A percentile compares a stretch with the other conserved stretches of the same genome.
phyloP scores from a whole-genome alignment of 2,797 vertebrate species.

The Monodelphis domestica region DNA sequence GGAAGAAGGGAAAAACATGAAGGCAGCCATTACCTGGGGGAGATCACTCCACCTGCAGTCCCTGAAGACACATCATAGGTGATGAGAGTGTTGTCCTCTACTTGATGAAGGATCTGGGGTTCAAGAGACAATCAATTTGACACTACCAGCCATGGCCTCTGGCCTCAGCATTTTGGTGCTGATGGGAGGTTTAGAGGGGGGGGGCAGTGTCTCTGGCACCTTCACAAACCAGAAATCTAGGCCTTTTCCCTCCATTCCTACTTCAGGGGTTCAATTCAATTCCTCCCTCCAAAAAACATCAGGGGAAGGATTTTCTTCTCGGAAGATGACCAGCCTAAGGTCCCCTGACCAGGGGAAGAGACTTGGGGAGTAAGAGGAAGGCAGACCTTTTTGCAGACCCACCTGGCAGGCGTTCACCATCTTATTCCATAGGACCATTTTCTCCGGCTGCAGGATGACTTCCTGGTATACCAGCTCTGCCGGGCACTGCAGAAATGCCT shows the following conservation, averaged over 20 bases:
- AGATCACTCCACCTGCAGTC: conserved; percentile 94
- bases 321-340: not conserved
- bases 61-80: conserved; percentile 95
- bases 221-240: not conserved
- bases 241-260: not conserved
- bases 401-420: conserved; percentile 95
- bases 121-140: not conserved
- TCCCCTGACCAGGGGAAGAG: not conserved
- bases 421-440: conserved; percentile 97
- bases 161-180: not conserved
- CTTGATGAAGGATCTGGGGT: conserved; percentile 92
- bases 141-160: not conserved
- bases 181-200: not conserved
- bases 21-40: conserved; percentile 89
- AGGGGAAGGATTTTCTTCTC: not conserved
- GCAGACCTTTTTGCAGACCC: conserved; percentile 46
- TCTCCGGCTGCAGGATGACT: conserved; percentile 96
- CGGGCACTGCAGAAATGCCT: conserved; percentile 95
- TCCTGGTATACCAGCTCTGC: conserved; percentile 97
- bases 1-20: not conserved
- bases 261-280: not conserved
- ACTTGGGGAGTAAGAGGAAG: not conserved
- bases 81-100: conserved; percentile 95
- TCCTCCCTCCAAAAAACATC: not conserved
- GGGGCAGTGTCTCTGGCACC: not conserved